phyloP scores from a whole-genome alignment of 2,888 invertebrate genomes.

The Melinaea marsaeus region DNA sequence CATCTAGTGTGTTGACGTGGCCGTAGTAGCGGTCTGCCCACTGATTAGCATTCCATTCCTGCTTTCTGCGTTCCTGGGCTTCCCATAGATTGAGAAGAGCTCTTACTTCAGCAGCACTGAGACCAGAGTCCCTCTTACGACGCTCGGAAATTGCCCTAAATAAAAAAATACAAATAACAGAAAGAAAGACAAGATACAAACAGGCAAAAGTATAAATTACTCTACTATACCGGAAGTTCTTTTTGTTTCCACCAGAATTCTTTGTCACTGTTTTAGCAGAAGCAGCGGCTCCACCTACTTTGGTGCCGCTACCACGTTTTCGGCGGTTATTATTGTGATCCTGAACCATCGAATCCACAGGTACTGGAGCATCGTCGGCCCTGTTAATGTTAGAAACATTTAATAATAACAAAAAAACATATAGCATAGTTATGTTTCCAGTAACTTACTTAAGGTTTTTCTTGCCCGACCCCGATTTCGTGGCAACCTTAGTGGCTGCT shows the following conservation, averaged over 20 bases:
- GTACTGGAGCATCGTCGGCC: slow-evolving; percentile 57
- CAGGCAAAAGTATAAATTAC: slow-evolving; percentile 26
- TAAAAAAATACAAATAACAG: slow-evolving; percentile 26
- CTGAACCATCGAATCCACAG: slow-evolving; percentile 53
- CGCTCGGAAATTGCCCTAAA: slow-evolving; percentile 68
- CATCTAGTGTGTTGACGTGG: slow-evolving; percentile 59
- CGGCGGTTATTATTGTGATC: slow-evolving; percentile 60
- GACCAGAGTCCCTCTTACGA: slow-evolving; percentile 78
- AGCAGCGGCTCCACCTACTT: slow-evolving; percentile 69
- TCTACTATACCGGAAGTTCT: slow-evolving; percentile 60
- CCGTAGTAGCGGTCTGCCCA: slow-evolving; percentile 66
- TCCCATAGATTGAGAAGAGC: slow-evolving; percentile 80
- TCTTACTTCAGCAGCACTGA: slow-evolving; percentile 80
- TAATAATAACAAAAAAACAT: not conserved
- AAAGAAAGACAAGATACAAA: slow-evolving; percentile 3
- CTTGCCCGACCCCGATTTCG: slow-evolving; percentile 68
- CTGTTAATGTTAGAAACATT: slow-evolving; percentile 39
- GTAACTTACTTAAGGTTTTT: slow-evolving; percentile 66
- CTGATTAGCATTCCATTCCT: slow-evolving; percentile 70
- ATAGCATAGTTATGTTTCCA: not conserved
- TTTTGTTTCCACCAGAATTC: slow-evolving; percentile 69
- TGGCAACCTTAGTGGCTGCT: slow-evolving; percentile 71
- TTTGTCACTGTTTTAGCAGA: slow-evolving; percentile 70
- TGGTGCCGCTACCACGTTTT: slow-evolving; percentile 68
- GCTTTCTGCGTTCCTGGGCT: slow-evolving; percentile 76